phyloP scores from a whole-genome alignment of 2,113 vertebrate species.

The Cephalopterus ornatus region DNA sequence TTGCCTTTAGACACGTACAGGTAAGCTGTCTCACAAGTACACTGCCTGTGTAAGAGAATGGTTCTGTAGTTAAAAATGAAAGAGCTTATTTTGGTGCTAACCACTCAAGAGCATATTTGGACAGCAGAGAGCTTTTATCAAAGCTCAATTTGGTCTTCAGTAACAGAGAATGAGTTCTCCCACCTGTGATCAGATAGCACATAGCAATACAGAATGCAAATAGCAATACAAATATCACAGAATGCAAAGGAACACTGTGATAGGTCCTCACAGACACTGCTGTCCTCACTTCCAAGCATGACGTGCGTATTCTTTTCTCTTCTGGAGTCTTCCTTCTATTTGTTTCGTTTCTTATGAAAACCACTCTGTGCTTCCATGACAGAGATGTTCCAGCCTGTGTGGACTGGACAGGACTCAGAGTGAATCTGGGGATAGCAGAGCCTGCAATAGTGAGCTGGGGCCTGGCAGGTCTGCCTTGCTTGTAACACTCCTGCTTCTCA shows the following conservation, averaged over 20 bases:
- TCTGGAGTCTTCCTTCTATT: not conserved
- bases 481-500: not conserved
- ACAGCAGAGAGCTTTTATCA: not conserved
- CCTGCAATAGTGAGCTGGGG: not conserved
- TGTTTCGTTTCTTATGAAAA: not conserved
- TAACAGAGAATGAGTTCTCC: not conserved
- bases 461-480: not conserved
- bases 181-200: not conserved
- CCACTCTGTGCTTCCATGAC: rapidly evolving
- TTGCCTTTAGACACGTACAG: not conserved
- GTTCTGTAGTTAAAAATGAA: not conserved
- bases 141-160: not conserved
- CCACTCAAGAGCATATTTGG: not conserved
- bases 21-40: not conserved
- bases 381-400: not conserved
- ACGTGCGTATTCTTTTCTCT: not conserved
- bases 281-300: not conserved
- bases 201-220: not conserved
- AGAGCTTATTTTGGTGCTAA: not conserved
- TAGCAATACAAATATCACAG: not conserved
- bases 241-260: not conserved
- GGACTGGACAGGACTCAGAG: not conserved
- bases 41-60: not conserved
- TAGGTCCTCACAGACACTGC: not conserved
- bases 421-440: not conserved